phyloP scores from a whole-genome alignment of 2,797 vertebrate genomes.

The Tinamus major region DNA sequence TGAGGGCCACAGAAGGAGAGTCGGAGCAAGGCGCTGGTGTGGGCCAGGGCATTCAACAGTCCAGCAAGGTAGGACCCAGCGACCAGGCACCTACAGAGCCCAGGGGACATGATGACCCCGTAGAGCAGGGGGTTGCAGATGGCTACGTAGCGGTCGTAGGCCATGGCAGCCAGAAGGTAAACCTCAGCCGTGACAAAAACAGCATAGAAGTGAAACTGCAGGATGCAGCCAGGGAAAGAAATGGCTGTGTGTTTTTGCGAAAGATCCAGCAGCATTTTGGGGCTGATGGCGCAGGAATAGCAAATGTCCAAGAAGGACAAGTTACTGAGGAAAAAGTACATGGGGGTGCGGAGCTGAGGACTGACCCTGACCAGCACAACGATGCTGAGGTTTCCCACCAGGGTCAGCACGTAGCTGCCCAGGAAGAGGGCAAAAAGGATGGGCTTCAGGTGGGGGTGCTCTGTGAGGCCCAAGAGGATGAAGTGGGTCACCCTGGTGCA shows the following conservation, averaged over 20 bases:
- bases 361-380: neutral
- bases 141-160: constrained; percentile 65
- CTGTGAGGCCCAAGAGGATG: neutral
- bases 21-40: constrained; percentile 60
- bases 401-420: neutral
- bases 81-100: constrained; percentile 32
- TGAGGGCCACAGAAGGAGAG: constrained; percentile 57
- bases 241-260: neutral
- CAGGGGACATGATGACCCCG: constrained; percentile 47
- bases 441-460: neutral
- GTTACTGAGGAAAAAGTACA: neutral
- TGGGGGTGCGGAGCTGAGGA: neutral
- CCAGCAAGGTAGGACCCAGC: constrained; percentile 53
- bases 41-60: constrained; percentile 44
- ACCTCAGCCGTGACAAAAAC: constrained; percentile 13
- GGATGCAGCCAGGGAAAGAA: neutral
- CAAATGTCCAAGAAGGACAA: neutral
- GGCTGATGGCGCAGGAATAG: neutral
- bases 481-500: neutral
- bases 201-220: neutral
- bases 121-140: constrained; percentile 65
- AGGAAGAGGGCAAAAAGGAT: neutral
- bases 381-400: neutral
- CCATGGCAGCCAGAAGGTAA: constrained; percentile 68
- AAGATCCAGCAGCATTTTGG: neutral